Base-by-base conservation (phyloP, 2,888 invertebrate species). In the Parnassius apollo region DNA sequence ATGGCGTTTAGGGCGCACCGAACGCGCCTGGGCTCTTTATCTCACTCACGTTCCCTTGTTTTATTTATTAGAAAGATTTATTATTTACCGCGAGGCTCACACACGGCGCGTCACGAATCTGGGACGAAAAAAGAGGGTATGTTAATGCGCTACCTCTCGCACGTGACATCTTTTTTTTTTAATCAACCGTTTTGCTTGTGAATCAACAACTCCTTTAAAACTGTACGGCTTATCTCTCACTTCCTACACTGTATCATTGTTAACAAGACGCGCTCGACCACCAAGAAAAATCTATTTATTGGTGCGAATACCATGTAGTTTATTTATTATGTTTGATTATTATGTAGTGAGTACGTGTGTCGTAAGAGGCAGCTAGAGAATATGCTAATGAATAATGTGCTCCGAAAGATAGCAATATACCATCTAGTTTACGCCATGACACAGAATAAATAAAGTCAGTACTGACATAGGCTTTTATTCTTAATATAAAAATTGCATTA, bases 41-140 rank as follows among this genome's bases (percentile, higher is more conserved):
- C 88, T 89, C 76, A 70, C 88, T 86, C 91, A 90, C 90, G 91
- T 90, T 86, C 83, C 86, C 85, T 86, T 90, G 88, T 89, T 91
- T 89, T 90, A 91, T 90, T 91, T 91, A 91, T 91, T 91, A 90
- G 90, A 89, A 88, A 88, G 87, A 91, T 91, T 91, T 91, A 90
- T 91, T 91, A 90, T 90, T 91, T 89, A 89, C 90, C 85, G 77
- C 82, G 78, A 76, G 77, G 88, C 89, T 82, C 91, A 82, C 91
- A 90, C 91, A 91, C 91, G 89, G 81, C 78, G 90, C 84, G 87
- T 91, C 90, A 90, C 91, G 91, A 91, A 87, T 83, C 78, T 84
- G 83, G 82, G 76, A 85, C 76, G 78, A 83, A 88, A 86, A 88
- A 90, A 88, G 81, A 78, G 86, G 82, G 81, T 87, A 90, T 89